phyloP scores from a whole-genome alignment of 2,888 invertebrate species.

The Synergus umbraculus region DNA sequence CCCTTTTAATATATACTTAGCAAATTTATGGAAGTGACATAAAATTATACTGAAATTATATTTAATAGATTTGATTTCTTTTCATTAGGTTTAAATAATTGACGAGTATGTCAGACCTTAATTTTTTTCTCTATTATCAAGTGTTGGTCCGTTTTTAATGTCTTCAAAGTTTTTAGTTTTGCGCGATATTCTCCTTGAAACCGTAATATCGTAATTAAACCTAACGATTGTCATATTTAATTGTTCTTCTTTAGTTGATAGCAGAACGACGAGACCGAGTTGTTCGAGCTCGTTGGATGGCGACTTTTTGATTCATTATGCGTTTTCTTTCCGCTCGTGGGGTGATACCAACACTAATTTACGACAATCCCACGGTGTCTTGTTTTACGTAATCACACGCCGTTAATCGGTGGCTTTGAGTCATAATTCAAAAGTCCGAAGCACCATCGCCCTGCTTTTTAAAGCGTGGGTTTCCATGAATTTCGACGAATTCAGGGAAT shows the following conservation, averaged over 20 bases:
- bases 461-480: neutral
- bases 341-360: slow-evolving; percentile 56
- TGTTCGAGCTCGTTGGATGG: slow-evolving; percentile 55
- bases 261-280: slow-evolving; percentile 55
- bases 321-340: slow-evolving; percentile 57
- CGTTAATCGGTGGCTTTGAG: slow-evolving; percentile 58
- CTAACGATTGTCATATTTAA: slow-evolving; percentile 76
- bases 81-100: neutral
- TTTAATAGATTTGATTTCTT: neutral
- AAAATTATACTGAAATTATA: slow-evolving; percentile 6
- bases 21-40: slow-evolving; percentile 2
- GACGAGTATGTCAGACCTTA: neutral
- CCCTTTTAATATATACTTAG: slow-evolving; percentile 9
- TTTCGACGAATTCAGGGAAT: neutral
- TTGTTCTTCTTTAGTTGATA: slow-evolving; percentile 68
- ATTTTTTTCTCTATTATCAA: neutral
- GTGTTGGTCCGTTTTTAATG: slow-evolving; percentile 68
- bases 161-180: slow-evolving; percentile 73
- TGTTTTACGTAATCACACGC: slow-evolving; percentile 57
- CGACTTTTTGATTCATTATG: slow-evolving; percentile 60
- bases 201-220: slow-evolving; percentile 73
- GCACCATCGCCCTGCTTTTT: neutral
- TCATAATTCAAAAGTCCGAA: slow-evolving; percentile 23
- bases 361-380: slow-evolving; percentile 56
- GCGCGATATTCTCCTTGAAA: slow-evolving; percentile 68